phyloP scores from a whole-genome alignment of 2,113 vertebrate species.

The Eptatretus burgeri region DNA sequence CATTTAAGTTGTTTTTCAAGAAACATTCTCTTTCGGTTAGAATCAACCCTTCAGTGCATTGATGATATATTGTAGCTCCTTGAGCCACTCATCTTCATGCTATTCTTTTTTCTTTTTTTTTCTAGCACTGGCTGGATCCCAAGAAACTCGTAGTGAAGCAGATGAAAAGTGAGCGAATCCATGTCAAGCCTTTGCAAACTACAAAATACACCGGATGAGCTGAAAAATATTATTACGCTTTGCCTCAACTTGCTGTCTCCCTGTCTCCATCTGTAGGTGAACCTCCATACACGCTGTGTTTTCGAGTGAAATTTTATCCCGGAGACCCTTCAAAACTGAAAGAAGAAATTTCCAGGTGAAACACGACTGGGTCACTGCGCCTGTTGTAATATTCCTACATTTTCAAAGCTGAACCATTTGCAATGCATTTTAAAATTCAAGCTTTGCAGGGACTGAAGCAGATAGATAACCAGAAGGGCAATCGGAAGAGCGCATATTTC shows the following conservation, averaged over 20 bases:
- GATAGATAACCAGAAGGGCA: no score
- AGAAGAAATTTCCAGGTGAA: conserved; percentile 85
- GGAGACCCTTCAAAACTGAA: conserved; percentile 92
- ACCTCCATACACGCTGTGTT: conserved; percentile 94
- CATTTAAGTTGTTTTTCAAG: no score
- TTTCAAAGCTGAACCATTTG: not conserved
- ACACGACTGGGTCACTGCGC: no score
- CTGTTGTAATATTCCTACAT: conserved; percentile 17
- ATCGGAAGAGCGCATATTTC: no score
- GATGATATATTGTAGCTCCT: no score
- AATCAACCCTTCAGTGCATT: no score
- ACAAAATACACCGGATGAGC: no score
- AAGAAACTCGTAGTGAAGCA: conserved; percentile 70
- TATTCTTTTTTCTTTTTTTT: conserved; percentile 17
- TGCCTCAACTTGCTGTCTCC: not conserved
- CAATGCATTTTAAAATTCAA: not conserved
- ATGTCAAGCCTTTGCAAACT: no score
- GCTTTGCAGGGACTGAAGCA: conserved; percentile 1
- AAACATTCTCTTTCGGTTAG: no score
- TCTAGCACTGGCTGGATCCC: conserved; percentile 85
- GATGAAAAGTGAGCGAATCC: conserved; percentile 76
- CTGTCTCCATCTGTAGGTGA: conserved; percentile 30
- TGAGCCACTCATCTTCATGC: no score
- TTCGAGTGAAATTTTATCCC: conserved; percentile 98
- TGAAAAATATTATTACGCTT: not conserved